phyloP scores from a whole-genome alignment of 2,113 vertebrate species.

The Engystomops pustulosus region DNA sequence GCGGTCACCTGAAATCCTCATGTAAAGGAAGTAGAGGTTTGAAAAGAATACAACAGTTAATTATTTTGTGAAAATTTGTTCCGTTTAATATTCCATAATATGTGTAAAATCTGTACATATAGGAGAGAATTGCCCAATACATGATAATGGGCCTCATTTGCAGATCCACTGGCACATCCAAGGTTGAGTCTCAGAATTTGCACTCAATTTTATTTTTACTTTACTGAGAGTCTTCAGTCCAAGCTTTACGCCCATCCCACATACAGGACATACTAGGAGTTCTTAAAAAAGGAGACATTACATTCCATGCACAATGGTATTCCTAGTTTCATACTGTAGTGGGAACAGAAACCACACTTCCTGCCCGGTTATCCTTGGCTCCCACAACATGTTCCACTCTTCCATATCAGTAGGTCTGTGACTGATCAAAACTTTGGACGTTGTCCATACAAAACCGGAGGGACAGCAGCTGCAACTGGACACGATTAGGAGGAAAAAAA shows the following conservation, averaged over 20 bases:
- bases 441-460: constrained; percentile 16
- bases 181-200: too few species aligned
- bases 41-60: too few species aligned
- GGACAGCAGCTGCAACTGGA: constrained; percentile 35
- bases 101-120: too few species aligned
- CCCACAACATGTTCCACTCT: not conserved
- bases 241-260: not conserved
- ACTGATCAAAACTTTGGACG: constrained; percentile 26
- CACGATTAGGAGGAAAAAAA: not conserved
- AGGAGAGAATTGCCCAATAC: too few species aligned
- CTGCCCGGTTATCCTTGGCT: constrained; percentile 16
- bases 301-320: not conserved
- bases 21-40: too few species aligned
- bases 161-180: too few species aligned
- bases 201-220: too few species aligned
- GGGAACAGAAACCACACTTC: constrained; percentile 28
- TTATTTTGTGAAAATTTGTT: too few species aligned
- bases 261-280: not conserved
- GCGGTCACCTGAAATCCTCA: too few species aligned
- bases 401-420: constrained; percentile 40
- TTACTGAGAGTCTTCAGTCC: not conserved
- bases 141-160: too few species aligned
- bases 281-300: not conserved
- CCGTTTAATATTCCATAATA: too few species aligned
- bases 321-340: not conserved